Base-by-base conservation (phyloP, 2,113 vertebrate species). In the Indri indri region DNA sequence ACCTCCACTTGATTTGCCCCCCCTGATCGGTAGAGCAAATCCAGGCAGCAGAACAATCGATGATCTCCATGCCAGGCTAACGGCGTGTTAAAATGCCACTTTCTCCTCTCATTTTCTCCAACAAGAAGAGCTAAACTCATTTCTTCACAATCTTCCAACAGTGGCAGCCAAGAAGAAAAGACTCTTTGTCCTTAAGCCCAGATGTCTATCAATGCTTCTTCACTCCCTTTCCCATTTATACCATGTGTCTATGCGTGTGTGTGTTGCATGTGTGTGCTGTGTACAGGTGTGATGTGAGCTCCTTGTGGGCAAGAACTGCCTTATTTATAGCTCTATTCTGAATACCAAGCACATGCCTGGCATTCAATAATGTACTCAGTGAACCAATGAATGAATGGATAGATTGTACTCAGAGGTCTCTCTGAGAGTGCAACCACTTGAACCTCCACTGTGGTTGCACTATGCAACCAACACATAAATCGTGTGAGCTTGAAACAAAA, bases 21-120 rank as follows among this genome's bases (percentile, higher is more conserved):
- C 94, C 95, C 93, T 82, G 70, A 71, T 45, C 81, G 27, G 97
- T 65, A 97, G 95, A 96, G 87, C 97, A 98, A 96, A 91, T 45
- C 23, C 59, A 97, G 0, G 0, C 34, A 96, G 96, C 95, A 98
- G 97, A 94, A 76, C 16, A 27, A 97, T 54, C 23, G 57, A 95
- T 1, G 4, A 95, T 7, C 6, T n/a, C 90, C 61, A 74, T 0
- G 68, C 94, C 61, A 89, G 42, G 96, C 79, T 94, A 83, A 68
- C 68, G 71, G 93, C 32, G 6, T 70, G 88, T 77, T 54, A 47
- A 97, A 45, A 45, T 0, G 20, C 82, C 97, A 95, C 0, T 0
- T 85, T 90, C 54, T 89, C 66, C 17, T 91, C 57, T 88, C 12
- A 11, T 70, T 92, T 95, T 81, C 86, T 92, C 63, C 74, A 83